Percentiles rank a stretch among this genome's conserved stretches.
phyloP scores from a whole-genome alignment of 2,888 invertebrate genomes.

The Cataglyphis albicans region DNA sequence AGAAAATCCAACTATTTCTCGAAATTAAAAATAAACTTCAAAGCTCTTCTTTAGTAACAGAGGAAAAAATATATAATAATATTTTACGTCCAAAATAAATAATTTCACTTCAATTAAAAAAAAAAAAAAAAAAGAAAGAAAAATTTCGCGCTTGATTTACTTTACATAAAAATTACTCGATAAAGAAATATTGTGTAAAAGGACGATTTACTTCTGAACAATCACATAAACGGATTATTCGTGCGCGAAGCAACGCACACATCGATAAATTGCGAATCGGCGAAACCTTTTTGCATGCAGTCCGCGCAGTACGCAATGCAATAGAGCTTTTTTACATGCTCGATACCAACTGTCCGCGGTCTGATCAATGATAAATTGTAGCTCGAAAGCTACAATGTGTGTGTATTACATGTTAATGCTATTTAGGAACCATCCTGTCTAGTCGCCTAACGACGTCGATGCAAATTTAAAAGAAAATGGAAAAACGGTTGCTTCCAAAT shows the following conservation, averaged over 20 bases:
- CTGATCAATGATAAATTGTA: slow-evolving; percentile 41
- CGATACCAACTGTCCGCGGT: background rate
- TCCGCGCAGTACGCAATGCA: slow-evolving; percentile 19
- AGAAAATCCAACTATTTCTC: background rate
- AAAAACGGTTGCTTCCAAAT: slow-evolving; percentile 71
- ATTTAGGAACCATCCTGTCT: slow-evolving; percentile 60
- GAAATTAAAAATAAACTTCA: background rate
- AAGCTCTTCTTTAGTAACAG: background rate
- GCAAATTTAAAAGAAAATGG: slow-evolving; percentile 78
- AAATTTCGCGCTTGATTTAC: background rate
- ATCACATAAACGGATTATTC: slow-evolving; percentile 27
- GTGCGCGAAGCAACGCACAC: slow-evolving; percentile 19
- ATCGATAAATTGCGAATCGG: slow-evolving; percentile 41
- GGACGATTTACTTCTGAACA: slow-evolving; percentile 1
- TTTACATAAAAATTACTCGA: background rate
- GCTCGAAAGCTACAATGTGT: slow-evolving; percentile 43
- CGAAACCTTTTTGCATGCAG: slow-evolving; percentile 32
- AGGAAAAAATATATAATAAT: background rate
- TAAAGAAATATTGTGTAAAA: slow-evolving; percentile 10
- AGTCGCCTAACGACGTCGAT: slow-evolving; percentile 66
- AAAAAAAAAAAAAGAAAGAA: background rate
- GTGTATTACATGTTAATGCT: slow-evolving; percentile 69
- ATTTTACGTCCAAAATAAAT: background rate
- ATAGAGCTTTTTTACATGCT: background rate
- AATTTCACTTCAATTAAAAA: background rate